Conservation (phyloP, 2,113 vertebrate species). For the Strix uralensis region DNA sequence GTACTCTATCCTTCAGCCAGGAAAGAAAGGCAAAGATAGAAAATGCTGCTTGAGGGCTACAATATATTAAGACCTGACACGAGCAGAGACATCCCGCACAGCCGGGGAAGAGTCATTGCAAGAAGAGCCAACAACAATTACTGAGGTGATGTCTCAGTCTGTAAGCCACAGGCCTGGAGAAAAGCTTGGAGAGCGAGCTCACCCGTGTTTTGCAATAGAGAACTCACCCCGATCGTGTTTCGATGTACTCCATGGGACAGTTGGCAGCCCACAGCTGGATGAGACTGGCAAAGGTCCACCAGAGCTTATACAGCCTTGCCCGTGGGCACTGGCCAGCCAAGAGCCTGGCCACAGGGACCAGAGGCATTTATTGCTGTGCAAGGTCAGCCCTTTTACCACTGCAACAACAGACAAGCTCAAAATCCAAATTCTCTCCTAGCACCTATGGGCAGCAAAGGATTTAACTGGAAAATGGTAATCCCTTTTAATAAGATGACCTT, state of each 20-base stretch:
- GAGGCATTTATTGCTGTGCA: constrained; percentile 16
- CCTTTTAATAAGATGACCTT: constrained; percentile 62
- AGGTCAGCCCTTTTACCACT: background rate
- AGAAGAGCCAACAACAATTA: constrained; percentile 59
- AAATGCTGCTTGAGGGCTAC: constrained; percentile 8
- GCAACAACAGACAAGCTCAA: background rate
- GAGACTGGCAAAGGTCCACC: background rate
- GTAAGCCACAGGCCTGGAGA: background rate
- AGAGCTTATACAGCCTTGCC: background rate
- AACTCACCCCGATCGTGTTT: background rate
- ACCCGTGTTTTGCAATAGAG: background rate
- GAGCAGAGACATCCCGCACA: background rate
- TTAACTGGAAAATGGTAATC: constrained; percentile 54
- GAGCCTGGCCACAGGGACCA: background rate
- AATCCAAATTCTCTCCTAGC: background rate
- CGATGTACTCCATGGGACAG: background rate
- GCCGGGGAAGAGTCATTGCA: constrained; percentile 9
- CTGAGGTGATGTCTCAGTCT: constrained; percentile 55
- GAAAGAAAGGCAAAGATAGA: background rate
- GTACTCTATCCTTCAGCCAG: background rate
- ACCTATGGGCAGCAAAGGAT: constrained; percentile 8
- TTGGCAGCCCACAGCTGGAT: background rate
- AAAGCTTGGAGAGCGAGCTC: background rate
- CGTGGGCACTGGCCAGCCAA: background rate
- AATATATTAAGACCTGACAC: constrained; percentile 11